Percentiles rank a stretch among this genome's conserved stretches.
These are phyloP conservation scores for Synodontis membranacea DNA, from an alignment of 2,113 vertebrate genomes.

Conservation along the genomic window DNA sequence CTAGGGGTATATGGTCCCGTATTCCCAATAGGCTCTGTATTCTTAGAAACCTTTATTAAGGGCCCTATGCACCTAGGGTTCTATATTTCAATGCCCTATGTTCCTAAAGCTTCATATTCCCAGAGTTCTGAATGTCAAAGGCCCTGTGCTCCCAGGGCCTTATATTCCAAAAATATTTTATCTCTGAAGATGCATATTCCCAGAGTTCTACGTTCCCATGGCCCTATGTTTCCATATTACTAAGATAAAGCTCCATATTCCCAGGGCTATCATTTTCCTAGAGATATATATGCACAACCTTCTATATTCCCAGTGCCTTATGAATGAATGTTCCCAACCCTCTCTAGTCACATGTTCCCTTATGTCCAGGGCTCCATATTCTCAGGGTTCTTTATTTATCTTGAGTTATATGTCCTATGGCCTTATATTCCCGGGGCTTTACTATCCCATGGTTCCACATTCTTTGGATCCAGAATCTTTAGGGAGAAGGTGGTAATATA, in stretches of 20 bases:
- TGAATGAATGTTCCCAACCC: not conserved
- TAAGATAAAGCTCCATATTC: not conserved
- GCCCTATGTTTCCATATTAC: not conserved
- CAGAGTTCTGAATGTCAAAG: not conserved
- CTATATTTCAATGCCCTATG: not conserved
- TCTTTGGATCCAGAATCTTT: not conserved
- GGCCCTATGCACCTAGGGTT: not conserved
- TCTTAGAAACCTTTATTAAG: not conserved
- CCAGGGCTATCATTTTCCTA: not conserved
- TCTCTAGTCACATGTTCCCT: not conserved
- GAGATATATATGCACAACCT: not conserved
- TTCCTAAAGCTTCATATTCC: not conserved
- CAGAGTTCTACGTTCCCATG: not conserved
- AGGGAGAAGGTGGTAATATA: too few relatives aligned
- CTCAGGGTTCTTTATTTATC: not conserved
- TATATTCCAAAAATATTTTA: not conserved
- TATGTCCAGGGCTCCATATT: not conserved
- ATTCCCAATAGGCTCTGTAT: not conserved
- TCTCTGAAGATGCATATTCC: not conserved
- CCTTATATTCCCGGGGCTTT: not conserved
- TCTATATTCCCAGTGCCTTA: not conserved
- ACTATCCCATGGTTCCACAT: not conserved
- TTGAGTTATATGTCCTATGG: not conserved
- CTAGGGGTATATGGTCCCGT: not conserved
- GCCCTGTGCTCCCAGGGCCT: not conserved